phyloP scores from a whole-genome alignment of 1,140 invertebrate species.

The Ridgeia piscesae region DNA sequence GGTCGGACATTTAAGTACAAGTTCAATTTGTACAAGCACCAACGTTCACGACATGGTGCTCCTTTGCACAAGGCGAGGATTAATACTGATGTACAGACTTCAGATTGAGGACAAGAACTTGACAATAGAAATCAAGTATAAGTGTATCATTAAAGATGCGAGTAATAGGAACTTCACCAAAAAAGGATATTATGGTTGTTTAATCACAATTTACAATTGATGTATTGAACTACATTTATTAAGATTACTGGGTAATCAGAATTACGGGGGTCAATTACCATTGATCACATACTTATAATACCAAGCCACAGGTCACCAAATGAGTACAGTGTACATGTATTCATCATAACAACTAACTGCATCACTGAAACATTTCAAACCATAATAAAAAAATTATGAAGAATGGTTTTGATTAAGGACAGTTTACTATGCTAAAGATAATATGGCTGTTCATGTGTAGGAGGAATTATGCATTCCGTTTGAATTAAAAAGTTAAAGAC shows the following conservation, averaged over 20 bases:
- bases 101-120: background rate
- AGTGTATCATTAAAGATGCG: background rate
- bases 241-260: background rate
- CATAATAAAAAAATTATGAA: background rate
- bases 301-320: background rate
- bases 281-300: too few species aligned
- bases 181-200: background rate
- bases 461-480: background rate
- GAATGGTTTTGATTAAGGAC: background rate
- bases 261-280: too few species aligned
- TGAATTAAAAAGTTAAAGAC: background rate
- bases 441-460: background rate
- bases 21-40: constrained; percentile 18
- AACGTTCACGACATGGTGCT: constrained; percentile 9
- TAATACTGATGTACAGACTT: background rate
- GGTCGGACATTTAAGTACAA: constrained; percentile 13
- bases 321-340: too few species aligned
- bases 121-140: background rate
- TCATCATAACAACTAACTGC: background rate
- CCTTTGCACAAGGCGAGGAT: background rate
- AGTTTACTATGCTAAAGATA: background rate
- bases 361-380: background rate
- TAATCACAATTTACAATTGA: background rate
- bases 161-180: background rate
- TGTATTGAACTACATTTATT: background rate